phyloP scores from a whole-genome alignment of 2,797 vertebrate species.

The Phalloptychus januarius region DNA sequence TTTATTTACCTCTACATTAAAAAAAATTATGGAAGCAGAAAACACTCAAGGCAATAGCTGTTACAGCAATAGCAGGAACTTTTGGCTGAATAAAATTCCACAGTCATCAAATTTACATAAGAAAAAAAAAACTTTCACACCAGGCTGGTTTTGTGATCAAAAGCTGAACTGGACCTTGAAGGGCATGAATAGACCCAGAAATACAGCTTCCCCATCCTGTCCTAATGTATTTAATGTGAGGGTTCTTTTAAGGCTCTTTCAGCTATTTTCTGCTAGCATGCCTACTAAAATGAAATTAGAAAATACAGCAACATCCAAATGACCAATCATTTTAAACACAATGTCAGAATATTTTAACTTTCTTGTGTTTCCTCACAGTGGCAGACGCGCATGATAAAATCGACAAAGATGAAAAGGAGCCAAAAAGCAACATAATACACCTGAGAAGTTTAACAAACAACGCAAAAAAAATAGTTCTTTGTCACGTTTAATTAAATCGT shows the following conservation, averaged over 20 bases:
- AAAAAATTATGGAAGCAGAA: not conserved
- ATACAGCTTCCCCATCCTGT: not conserved
- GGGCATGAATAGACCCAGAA: not conserved
- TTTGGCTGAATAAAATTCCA: not conserved
- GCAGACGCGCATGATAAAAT: not conserved
- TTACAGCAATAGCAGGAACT: not conserved
- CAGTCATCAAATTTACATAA: not conserved
- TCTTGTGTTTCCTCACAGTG: not conserved
- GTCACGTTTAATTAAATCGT: not conserved
- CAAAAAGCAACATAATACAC: not conserved
- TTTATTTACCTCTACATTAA: not conserved
- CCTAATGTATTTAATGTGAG: not conserved
- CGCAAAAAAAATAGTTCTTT: not conserved
- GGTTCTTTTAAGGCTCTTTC: not conserved
- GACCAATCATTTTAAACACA: not conserved
- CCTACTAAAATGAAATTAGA: not conserved
- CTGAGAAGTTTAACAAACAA: not conserved
- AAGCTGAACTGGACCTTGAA: not conserved
- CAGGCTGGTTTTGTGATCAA: not conserved
- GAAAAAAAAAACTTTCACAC: not conserved
- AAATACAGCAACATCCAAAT: not conserved
- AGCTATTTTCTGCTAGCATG: not conserved
- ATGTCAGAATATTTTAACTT: not conserved
- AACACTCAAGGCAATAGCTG: not conserved
- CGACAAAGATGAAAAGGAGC: not conserved